Evolutionary conservation across 1,140 invertebrate genomes (phyloP).

Genomic region (Phortica variegata): DNA sequence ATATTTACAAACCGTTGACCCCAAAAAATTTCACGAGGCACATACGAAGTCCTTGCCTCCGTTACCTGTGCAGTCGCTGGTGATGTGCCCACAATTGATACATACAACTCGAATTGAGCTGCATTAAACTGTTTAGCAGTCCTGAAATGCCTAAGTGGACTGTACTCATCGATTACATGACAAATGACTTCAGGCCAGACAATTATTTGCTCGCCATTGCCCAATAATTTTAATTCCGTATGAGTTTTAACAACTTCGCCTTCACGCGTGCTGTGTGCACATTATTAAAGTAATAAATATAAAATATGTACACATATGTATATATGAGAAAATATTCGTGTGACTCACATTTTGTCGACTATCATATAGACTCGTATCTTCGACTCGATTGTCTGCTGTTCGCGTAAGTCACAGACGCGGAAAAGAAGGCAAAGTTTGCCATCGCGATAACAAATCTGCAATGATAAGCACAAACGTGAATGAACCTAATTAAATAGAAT

Average conservation of each 20-base stretch:
- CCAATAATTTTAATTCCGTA: conserved; percentile 47
- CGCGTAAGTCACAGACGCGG: conserved; percentile 63
- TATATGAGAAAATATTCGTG: background rate
- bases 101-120: conserved; percentile 79
- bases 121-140: conserved; percentile 61
- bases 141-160: conserved; percentile 61
- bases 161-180: conserved; percentile 63
- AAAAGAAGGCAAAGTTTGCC: conserved; percentile 64
- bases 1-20: conserved; percentile 77
- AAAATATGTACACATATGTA: conserved; percentile 3
- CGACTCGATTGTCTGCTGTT: conserved; percentile 62
- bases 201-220: conserved; percentile 59
- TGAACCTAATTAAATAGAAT: background rate
- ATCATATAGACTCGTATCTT: conserved; percentile 64
- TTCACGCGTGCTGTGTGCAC: conserved; percentile 35
- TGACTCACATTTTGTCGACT: conserved; percentile 45
- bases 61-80: conserved; percentile 75
- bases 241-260: conserved; percentile 44
- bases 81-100: conserved; percentile 79
- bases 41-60: conserved; percentile 75
- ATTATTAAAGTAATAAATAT: conserved; percentile 3
- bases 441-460: conserved; percentile 64
- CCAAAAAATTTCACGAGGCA: conserved; percentile 83
- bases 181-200: conserved; percentile 67
- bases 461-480: conserved; percentile 1